Percentiles rank a stretch among this genome's conserved stretches.
These are phyloP conservation scores for Hecatera dysodea DNA, from an alignment of 2,888 invertebrate genomes.

Conservation along the genomic window DNA sequence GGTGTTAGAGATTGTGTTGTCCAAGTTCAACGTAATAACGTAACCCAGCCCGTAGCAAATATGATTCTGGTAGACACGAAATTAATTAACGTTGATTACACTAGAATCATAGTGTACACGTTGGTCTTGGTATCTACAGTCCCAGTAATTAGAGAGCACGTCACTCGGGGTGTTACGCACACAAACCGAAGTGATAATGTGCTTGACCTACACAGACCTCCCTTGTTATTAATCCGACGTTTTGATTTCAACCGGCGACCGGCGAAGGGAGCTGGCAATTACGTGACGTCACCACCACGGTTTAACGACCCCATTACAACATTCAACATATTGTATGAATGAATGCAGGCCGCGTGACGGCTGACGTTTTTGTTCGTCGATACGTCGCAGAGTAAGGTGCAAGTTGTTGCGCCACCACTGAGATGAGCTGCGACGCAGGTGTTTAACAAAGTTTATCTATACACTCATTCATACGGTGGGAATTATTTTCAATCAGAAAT, in stretches of 20 bases:
- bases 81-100: slow-evolving; percentile 35
- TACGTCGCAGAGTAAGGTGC: slow-evolving; percentile 73
- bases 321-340: slow-evolving; percentile 89
- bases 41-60: slow-evolving; percentile 12
- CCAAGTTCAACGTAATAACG: not conserved
- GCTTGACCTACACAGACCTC: slow-evolving; percentile 90
- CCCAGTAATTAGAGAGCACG: slow-evolving; percentile 53
- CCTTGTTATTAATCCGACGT: slow-evolving; percentile 90
- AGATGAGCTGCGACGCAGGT: slow-evolving; percentile 46
- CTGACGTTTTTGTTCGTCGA: slow-evolving; percentile 84
- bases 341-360: slow-evolving; percentile 89
- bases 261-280: slow-evolving; percentile 89
- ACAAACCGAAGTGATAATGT: slow-evolving; percentile 79
- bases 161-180: slow-evolving; percentile 65
- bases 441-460: slow-evolving; percentile 38
- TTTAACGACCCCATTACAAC: slow-evolving; percentile 91
- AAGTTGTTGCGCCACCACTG: slow-evolving; percentile 53
- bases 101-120: slow-evolving; percentile 16
- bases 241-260: slow-evolving; percentile 88
- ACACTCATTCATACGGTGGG: slow-evolving; percentile 18
- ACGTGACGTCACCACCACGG: slow-evolving; percentile 89
- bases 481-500: slow-evolving; percentile 29
- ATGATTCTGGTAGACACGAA: slow-evolving; percentile 18
- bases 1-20: not conserved
- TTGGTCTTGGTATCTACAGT: slow-evolving; percentile 37